Evolutionary conservation across 2,888 invertebrate genomes (phyloP).

Genomic region (Aphidoletes aphidimyza): DNA sequence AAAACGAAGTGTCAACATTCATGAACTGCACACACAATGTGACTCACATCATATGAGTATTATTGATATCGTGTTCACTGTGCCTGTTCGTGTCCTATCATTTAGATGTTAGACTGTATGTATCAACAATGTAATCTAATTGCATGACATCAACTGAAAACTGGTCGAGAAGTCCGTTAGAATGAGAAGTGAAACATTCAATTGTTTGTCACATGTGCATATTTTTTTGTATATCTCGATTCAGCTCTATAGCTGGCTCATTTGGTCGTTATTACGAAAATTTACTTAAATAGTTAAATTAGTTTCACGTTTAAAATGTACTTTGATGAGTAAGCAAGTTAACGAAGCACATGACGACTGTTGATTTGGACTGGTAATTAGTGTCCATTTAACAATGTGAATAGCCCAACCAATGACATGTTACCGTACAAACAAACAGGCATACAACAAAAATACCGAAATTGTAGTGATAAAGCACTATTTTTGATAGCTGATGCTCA

Average conservation of each 20-base stretch:
- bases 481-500: not conserved
- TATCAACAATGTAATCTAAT: slow-evolving; percentile 45
- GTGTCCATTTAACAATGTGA: slow-evolving; percentile 35
- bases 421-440: not conserved
- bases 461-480: slow-evolving; percentile 2
- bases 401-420: slow-evolving; percentile 4
- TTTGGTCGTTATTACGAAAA: no score
- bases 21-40: no score
- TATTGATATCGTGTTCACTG: not conserved
- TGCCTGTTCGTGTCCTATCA: not conserved
- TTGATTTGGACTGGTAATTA: not conserved
- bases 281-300: not conserved
- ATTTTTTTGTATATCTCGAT: not conserved
- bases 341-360: not conserved
- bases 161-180: not conserved
- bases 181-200: not conserved
- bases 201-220: not conserved
- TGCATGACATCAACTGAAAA: not conserved
- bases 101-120: not conserved
- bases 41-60: no score
- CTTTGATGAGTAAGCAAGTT: not conserved
- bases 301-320: not conserved
- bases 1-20: no score
- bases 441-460: not conserved
- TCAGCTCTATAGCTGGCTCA: not conserved